phyloP scores from a whole-genome alignment of 2,797 vertebrate species.

The Rhinella marina region DNA sequence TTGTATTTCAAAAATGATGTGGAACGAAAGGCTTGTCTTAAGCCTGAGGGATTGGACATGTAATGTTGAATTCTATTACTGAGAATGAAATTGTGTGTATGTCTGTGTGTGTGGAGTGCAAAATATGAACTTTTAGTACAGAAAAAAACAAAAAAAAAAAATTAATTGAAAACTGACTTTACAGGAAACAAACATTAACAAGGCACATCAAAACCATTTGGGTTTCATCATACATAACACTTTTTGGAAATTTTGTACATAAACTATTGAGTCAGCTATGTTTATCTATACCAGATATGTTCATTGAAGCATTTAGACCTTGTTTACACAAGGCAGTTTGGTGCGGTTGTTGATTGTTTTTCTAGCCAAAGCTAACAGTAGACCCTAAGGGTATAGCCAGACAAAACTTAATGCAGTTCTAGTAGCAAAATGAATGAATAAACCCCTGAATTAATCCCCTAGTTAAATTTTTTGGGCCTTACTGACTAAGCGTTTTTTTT shows the following conservation, averaged over 20 bases:
- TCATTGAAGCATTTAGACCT: neutral
- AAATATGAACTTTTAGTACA: neutral
- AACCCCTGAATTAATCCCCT: too few species aligned
- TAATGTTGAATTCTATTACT: neutral
- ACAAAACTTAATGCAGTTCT: too few species aligned
- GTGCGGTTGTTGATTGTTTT: neutral
- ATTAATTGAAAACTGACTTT: neutral
- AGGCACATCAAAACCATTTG: neutral
- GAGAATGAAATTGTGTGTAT: neutral
- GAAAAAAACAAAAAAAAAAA: neutral
- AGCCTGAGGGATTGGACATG: neutral
- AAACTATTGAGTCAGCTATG: neutral
- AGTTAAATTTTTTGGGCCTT: too few species aligned
- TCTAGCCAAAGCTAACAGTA: neutral
- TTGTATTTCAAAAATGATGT: slow-evolving; percentile 39
- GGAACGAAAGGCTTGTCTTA: slow-evolving; percentile 10
- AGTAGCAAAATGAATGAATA: too few species aligned
- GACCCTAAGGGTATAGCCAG: neutral
- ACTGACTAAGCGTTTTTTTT: too few species aligned
- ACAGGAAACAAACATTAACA: neutral
- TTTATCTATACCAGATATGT: neutral
- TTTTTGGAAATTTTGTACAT: neutral
- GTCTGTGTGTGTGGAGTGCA: neutral
- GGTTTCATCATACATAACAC: neutral
- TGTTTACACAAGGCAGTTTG: neutral